A percentile compares a stretch with the other conserved stretches of the same genome.
phyloP scores from a whole-genome alignment of 2,797 vertebrate species.

The Hoplostethus mediterraneus region DNA sequence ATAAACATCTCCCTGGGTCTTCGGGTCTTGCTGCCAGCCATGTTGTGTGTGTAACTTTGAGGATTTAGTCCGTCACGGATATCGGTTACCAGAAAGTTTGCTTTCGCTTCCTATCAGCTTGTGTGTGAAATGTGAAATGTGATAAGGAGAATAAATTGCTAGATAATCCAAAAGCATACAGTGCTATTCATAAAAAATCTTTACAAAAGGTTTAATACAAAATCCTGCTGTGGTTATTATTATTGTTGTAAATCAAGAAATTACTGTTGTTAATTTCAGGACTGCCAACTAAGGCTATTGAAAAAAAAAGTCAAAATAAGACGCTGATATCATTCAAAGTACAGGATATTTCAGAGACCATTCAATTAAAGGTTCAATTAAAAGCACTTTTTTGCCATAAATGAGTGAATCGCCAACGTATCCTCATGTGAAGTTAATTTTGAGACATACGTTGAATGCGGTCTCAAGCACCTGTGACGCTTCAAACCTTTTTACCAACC shows the following conservation, averaged over 20 bases:
- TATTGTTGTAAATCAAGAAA: neutral
- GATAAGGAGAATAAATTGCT: constrained; percentile 26
- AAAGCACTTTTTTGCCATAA: neutral
- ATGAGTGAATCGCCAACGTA: neutral
- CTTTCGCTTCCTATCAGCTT: constrained; percentile 28
- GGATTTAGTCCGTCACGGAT: constrained; percentile 9
- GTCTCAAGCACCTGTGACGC: constrained; percentile 22
- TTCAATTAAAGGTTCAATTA: too few species aligned
- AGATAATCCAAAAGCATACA: constrained; percentile 26
- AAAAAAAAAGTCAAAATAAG: neutral
- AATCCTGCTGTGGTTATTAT: neutral
- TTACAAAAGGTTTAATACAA: neutral
- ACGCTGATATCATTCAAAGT: neutral
- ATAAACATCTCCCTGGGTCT: constrained; percentile 42
- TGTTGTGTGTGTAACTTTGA: constrained; percentile 7
- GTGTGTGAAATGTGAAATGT: constrained; percentile 28
- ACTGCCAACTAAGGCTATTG: too few species aligned
- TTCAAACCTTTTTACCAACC: constrained; percentile 1
- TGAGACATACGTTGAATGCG: constrained; percentile 4
- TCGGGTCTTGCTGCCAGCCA: constrained; percentile 17
- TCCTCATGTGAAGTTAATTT: neutral
- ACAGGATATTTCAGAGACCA: neutral
- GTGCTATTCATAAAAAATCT: constrained; percentile 9
- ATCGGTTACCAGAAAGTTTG: constrained; percentile 13
- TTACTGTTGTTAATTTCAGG: neutral